These are phyloP conservation scores for Crypturellus tataupa DNA, from an alignment of 2,797 vertebrate species.

Conservation along the genomic window DNA sequence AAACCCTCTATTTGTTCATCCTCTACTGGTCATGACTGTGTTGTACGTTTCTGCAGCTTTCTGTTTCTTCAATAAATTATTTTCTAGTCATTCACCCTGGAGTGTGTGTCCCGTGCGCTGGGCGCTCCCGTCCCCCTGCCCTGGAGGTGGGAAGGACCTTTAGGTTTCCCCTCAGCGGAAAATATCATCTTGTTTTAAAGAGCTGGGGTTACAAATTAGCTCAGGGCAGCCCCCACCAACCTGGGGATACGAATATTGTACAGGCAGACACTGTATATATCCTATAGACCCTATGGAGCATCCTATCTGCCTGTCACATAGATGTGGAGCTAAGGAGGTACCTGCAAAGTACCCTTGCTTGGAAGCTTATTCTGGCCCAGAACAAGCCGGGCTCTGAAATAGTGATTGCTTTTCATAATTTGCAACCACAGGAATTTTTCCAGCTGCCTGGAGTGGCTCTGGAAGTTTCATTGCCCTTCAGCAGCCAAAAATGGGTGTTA, in stretches of 20 bases:
- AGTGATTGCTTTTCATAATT: neutral
- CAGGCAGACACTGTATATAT: neutral
- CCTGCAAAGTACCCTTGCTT: neutral
- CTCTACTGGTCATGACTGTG: slow-evolving; percentile 79
- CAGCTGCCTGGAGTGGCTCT: neutral
- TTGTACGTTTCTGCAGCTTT: slow-evolving; percentile 82
- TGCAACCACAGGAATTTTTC: neutral
- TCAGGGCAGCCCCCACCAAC: neutral
- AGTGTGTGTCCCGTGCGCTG: neutral
- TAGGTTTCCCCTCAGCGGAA: neutral
- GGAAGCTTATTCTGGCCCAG: neutral
- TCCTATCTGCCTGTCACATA: neutral
- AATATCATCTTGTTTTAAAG: neutral
- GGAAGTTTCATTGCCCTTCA: neutral
- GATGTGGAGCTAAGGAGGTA: neutral
- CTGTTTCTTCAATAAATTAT: slow-evolving; percentile 86
- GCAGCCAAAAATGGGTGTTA: neutral
- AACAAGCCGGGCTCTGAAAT: neutral
- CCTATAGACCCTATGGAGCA: neutral
- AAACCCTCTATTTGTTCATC: slow-evolving; percentile 69
- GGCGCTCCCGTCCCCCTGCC: neutral
- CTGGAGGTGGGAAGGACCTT: too few relatives aligned
- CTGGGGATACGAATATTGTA: neutral
- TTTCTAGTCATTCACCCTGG: slow-evolving; percentile 80
- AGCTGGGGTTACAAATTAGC: neutral